phyloP scores from a whole-genome alignment of 2,113 vertebrate genomes.

The Oceanodroma tethys region DNA sequence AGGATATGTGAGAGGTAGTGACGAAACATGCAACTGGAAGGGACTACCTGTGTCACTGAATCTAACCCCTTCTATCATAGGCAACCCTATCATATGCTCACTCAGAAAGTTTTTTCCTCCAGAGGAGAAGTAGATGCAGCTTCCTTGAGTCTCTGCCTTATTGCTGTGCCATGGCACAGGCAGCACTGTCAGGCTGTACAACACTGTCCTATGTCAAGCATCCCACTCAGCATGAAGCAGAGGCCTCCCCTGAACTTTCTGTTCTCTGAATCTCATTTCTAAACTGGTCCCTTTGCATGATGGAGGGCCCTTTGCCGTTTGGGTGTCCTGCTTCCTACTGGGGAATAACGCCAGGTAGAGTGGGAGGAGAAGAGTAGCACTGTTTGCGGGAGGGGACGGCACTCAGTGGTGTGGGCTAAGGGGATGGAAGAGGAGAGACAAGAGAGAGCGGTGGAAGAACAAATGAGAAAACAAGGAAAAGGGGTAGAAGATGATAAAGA shows the following conservation, averaged over 20 bases:
- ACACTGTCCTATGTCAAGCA: accelerated
- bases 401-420: not conserved
- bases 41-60: not conserved
- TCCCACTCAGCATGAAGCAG: not conserved
- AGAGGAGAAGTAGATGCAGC: not conserved
- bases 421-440: not conserved
- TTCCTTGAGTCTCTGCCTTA: not conserved
- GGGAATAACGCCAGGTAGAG: not conserved
- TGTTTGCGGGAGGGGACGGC: accelerated
- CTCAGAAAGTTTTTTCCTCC: not conserved
- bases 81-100: not conserved
- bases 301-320: not conserved
- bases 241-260: not conserved
- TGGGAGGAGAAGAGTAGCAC: not conserved
- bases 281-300: not conserved
- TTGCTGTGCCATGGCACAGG: not conserved
- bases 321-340: not conserved
- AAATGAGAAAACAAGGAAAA: not conserved
- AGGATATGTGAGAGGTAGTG: not conserved
- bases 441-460: not conserved
- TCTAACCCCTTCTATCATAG: not conserved
- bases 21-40: not conserved
- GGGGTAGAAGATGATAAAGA: not conserved
- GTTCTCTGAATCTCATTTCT: not conserved
- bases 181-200: not conserved